A percentile compares a stretch with the other conserved stretches of the same genome.
Conservation (phyloP, 2,113 vertebrate species). For the Apodemus speciosus region DNA sequence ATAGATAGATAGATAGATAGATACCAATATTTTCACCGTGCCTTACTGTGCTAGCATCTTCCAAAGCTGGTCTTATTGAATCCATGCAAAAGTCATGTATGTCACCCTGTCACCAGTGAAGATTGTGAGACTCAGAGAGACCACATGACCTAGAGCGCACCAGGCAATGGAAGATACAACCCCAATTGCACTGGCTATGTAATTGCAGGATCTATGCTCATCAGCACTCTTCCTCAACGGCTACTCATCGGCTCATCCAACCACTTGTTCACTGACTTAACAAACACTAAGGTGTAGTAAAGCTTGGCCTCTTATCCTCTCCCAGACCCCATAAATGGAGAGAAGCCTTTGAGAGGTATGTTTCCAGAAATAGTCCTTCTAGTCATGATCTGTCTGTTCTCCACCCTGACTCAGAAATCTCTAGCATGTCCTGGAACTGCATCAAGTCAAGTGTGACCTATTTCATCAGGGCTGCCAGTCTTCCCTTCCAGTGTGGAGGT, state of each 20-base stretch:
- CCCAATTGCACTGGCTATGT: background rate
- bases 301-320: background rate
- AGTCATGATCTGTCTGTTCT: background rate
- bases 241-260: background rate
- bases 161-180: background rate
- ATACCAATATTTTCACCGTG: background rate
- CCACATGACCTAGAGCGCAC: background rate
- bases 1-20: too few relatives aligned
- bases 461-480: background rate
- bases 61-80: background rate
- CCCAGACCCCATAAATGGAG: background rate
- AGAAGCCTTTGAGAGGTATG: background rate
- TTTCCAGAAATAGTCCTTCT: conserved; percentile 31
- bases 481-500: background rate
- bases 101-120: background rate
- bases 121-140: conserved; percentile 7
- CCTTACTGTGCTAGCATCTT: background rate
- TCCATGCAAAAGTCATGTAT: background rate
- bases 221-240: background rate
- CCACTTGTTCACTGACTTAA: background rate
- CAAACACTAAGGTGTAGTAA: background rate
- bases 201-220: background rate
- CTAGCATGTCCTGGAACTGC: background rate
- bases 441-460: background rate
- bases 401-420: background rate